Base-by-base conservation (phyloP, 2,113 vertebrate genomes). In the Pomatostomus ruficeps region DNA sequence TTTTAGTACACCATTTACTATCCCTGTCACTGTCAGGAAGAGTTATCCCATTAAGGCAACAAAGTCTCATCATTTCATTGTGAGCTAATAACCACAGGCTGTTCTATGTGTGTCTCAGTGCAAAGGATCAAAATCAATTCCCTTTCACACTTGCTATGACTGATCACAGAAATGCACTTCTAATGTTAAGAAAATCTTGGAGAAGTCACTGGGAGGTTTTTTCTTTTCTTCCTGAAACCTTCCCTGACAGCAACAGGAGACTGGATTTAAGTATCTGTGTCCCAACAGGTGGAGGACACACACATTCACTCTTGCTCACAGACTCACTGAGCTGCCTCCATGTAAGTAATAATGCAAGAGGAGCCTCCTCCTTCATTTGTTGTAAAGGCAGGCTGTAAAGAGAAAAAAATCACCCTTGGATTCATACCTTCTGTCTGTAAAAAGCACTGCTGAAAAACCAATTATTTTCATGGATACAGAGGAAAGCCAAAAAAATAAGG, bases 401-500 rank as follows among this genome's bases (percentile, higher is more conserved):
- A 81, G 31, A 38, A 85, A 90, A 70, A 95, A 78, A 75, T 66
- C 52, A 68, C 88, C 28, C 36, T 19, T 65, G 66, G 48, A 83
- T 95, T 88, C 81, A 73, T 48, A 54, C 22, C 58, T 48, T 70
- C 80, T 57, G 43, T 71, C 82, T 77, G 77, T 25, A 77, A 48
- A 93, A 93, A 84, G 61, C 88, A 72, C 58, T 72, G 45, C 81
- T 78, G 94, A 95, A 95, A 95, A 80, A n/a, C 52, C 73, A 71
- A 63, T 89, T 95, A 80, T 76, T 95, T 79, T 91, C 86, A 93
- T 0, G 1, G 85, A 95, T 93, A 76, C 48, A 1, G 14, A 63
- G 38, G 29, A 75, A 52, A 71, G 18, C 42, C 4, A 57, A 51
- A 92, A 59, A 84, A 36, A 78, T 25, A 71, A 75, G 19, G 59